These are phyloP conservation scores for Merluccius polli DNA, from an alignment of 2,797 vertebrate species.

Conservation along the genomic window DNA sequence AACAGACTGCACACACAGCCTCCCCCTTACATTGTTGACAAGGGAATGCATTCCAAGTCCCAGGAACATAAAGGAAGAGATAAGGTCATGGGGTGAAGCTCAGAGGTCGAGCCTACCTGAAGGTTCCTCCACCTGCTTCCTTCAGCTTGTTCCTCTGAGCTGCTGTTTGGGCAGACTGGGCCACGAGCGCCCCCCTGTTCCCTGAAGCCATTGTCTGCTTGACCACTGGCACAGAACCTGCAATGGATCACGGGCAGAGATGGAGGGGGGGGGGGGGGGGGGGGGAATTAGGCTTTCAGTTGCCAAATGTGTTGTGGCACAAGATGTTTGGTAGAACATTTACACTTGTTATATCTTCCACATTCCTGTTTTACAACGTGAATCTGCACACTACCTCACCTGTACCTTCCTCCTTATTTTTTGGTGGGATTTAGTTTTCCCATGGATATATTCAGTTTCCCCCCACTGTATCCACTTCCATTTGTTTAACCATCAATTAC, in stretches of 20 bases:
- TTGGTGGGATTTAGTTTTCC: background rate
- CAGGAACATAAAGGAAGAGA: background rate
- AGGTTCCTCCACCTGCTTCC: constrained; percentile 84
- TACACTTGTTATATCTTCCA: background rate
- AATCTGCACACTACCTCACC: background rate
- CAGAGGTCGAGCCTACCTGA: constrained; percentile 72
- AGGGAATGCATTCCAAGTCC: background rate
- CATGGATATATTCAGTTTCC: background rate
- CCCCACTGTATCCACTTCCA: background rate
- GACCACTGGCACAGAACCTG: constrained; percentile 77
- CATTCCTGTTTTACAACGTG: no score
- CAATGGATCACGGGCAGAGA: constrained; percentile 1
- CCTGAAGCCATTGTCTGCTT: constrained; percentile 78
- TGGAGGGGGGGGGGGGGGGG: background rate
- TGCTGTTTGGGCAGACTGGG: constrained; percentile 71
- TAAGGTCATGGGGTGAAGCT: background rate
- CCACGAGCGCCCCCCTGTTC: constrained; percentile 74
- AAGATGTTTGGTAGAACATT: background rate
- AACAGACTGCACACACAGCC: background rate
- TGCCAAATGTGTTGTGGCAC: background rate
- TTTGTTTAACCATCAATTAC: constrained; percentile 3
- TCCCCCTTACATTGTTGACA: background rate
- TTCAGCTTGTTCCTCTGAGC: constrained; percentile 87
- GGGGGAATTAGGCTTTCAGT: background rate
- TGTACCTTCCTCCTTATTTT: background rate